A percentile compares a stretch with the other conserved stretches of the same genome.
Evolutionary conservation across 2,888 invertebrate genomes (phyloP).

Genomic region (Meiosimyza decipiens): DNA sequence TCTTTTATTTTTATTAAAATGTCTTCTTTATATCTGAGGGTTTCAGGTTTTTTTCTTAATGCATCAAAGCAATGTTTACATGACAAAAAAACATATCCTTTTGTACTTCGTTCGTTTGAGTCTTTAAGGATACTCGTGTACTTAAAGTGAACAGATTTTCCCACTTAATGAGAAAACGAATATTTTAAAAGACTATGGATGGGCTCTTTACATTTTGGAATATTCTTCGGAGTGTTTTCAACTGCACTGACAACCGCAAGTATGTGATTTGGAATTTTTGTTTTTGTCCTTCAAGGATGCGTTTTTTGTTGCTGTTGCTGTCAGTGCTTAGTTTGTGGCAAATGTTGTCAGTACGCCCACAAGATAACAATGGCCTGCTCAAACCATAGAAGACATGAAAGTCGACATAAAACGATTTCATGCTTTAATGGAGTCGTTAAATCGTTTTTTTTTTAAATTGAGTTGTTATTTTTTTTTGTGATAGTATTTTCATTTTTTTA

Average conservation of each 20-base stretch:
- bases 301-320: background rate
- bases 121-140: constrained; percentile 42
- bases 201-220: background rate
- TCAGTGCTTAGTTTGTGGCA: constrained; percentile 11
- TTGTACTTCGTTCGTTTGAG: constrained; percentile 2
- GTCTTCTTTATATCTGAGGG: constrained; percentile 1
- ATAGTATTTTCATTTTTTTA: background rate
- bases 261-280: constrained; percentile 3
- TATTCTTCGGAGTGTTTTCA: background rate
- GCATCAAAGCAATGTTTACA: constrained; percentile 26
- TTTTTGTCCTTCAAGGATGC: constrained; percentile 5
- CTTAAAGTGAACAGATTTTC: constrained; percentile 59
- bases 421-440: constrained; percentile 61
- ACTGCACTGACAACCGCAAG: background rate
- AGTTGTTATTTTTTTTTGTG: background rate
- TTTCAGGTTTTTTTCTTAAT: constrained; percentile 16
- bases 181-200: constrained; percentile 39
- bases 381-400: background rate
- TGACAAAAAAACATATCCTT: constrained; percentile 9
- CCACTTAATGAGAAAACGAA: constrained; percentile 48
- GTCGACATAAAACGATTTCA: constrained; percentile 54
- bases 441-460: constrained; percentile 49
- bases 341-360: constrained; percentile 41
- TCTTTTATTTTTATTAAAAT: constrained; percentile 12
- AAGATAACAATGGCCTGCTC: constrained; percentile 30